phyloP scores from a whole-genome alignment of 64 coral and sea anemone species.

The Pocillopora damicornis region DNA sequence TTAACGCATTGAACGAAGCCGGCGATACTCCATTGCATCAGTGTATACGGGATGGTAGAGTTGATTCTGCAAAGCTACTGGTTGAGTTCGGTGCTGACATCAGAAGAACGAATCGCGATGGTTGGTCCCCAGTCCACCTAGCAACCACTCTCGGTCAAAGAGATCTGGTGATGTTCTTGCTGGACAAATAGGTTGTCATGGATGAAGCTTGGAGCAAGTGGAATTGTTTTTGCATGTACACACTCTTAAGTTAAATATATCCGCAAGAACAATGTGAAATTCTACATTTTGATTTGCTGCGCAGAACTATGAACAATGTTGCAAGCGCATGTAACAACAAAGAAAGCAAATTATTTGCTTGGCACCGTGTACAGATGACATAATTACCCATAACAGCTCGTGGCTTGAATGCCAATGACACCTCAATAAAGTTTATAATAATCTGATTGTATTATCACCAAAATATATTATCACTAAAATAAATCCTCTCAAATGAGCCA shows the following conservation, averaged over 20 bases:
- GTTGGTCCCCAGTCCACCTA: slow-evolving; percentile 73
- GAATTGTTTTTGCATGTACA: not conserved
- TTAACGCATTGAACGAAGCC: slow-evolving; percentile 65
- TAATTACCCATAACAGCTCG: not conserved
- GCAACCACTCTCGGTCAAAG: slow-evolving; percentile 66
- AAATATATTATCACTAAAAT: not conserved
- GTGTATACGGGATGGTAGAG: slow-evolving; percentile 69
- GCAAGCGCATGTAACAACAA: not conserved
- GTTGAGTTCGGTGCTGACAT: slow-evolving; percentile 74
- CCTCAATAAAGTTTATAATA: not conserved
- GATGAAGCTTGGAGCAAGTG: not conserved
- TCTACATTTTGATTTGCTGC: not conserved
- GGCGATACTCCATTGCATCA: slow-evolving; percentile 64
- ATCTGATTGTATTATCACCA: not conserved
- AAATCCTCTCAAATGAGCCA: too few species aligned
- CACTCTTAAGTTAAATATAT: not conserved
- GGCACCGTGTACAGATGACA: not conserved
- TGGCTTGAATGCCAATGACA: not conserved
- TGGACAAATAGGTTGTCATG: not conserved
- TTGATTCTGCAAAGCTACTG: slow-evolving; percentile 64
- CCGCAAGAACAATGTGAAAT: not conserved
- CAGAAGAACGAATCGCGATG: slow-evolving; percentile 61
- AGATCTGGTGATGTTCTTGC: slow-evolving; percentile 57
- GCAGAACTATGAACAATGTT: not conserved
- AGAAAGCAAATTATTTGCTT: not conserved